Evolutionary conservation across 1,140 invertebrate species (phyloP), one percentile per base, ranked within the genome.

Genomic region (Lithobius niger): DNA sequence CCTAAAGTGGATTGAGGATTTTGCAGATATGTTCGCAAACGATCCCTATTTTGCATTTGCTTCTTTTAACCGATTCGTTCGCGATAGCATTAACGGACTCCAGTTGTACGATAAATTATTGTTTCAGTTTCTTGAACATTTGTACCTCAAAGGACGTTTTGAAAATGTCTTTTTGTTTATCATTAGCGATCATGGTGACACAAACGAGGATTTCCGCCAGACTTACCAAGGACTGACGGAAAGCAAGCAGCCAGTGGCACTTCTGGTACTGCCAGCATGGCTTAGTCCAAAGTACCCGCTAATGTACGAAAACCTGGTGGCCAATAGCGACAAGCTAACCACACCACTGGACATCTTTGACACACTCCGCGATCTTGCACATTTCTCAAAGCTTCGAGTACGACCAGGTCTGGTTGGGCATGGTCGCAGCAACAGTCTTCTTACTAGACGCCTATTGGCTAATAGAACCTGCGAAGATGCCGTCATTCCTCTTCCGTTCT

Each of bases 151-250:
- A n/a, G n/a, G n/a, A n/a, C n/a, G n/a, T n/a, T n/a, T n/a, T n/a
- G n/a, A n/a, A n/a, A n/a, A n/a, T n/a, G n/a, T n/a, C n/a, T n/a
- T n/a, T n/a, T n/a, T n/a, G n/a, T n/a, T n/a, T n/a, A n/a, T 78
- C 27, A 72, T 75, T 57, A 76, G 74, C 58, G 79, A 80, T 58
- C 79, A 80, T 59, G 79, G 78, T 15, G 71, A 76, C 56, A 57
- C 78, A 22, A 77, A 75, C 59, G 76, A 75, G 42, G 57, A 62
- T 21, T 69, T 79, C 52, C 56, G 76, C 3, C 59, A 72, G 50
- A 75, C 75, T 0, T 68, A 70, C 52, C 60, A 75, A 1, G 79
- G 79, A 0, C 70, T 73, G 57, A 60, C 78, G 3, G 78, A 80
- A 62, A 77, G 79, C 61, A 60, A 73, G 28, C 66, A 79, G 55